Conservation (phyloP, 2,888 invertebrate species). For the Pyrochroa serraticornis region DNA sequence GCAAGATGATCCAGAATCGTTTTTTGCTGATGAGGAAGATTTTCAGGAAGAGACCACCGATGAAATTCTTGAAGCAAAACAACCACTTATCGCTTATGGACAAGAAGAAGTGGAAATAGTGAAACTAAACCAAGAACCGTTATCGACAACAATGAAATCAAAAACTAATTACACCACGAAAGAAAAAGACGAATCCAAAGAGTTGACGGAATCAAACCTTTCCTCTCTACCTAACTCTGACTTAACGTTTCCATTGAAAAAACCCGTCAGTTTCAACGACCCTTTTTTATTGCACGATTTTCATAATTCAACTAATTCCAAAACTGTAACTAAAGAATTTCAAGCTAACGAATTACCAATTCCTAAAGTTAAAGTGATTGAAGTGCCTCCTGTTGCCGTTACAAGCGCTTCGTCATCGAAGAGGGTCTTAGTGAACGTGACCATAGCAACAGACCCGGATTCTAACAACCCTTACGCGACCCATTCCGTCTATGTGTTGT, state of each 20-base stretch:
- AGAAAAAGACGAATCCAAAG: slow-evolving; percentile 44
- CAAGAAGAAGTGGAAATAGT: slow-evolving; percentile 60
- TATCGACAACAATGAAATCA: slow-evolving; percentile 45
- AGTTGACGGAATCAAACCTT: slow-evolving; percentile 50
- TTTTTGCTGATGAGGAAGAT: slow-evolving; percentile 9
- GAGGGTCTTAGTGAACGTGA: slow-evolving; percentile 80
- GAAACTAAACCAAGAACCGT: slow-evolving; percentile 51
- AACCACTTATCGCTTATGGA: slow-evolving; percentile 51
- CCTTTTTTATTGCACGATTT: slow-evolving; percentile 36
- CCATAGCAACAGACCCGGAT: slow-evolving; percentile 75
- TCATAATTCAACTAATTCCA: slow-evolving; percentile 42
- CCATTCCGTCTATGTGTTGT: slow-evolving; percentile 77
- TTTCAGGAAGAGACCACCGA: slow-evolving; percentile 8
- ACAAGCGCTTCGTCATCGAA: slow-evolving; percentile 57
- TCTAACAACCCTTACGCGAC: slow-evolving; percentile 59
- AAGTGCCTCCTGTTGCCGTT: slow-evolving; percentile 50
- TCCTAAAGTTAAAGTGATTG: slow-evolving; percentile 49
- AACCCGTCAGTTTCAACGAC: slow-evolving; percentile 39
- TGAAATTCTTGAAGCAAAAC: slow-evolving; percentile 13
- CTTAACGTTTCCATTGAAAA: slow-evolving; percentile 33
- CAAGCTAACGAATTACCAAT: slow-evolving; percentile 33
- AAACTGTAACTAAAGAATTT: slow-evolving; percentile 36
- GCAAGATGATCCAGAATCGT: slow-evolving; percentile 26
- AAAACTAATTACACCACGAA: slow-evolving; percentile 42
- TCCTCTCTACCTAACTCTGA: slow-evolving; percentile 34